Evolutionary conservation across 2,113 vertebrate species (phyloP).

Genomic region (Scalopus aquaticus): DNA sequence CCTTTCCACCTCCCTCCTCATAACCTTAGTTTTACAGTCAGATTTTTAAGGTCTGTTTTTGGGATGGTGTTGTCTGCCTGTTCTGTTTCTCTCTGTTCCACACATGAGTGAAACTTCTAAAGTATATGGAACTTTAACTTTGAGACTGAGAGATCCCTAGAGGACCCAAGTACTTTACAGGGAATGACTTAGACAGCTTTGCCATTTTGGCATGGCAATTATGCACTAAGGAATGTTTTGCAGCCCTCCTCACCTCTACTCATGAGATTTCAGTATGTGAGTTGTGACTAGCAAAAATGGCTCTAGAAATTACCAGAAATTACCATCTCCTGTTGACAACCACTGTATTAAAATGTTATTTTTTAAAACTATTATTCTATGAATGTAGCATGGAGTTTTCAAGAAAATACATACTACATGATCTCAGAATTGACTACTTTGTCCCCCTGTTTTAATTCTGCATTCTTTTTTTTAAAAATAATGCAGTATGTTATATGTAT

Average conservation of each 20-base stretch:
- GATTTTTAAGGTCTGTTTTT: too few species aligned
- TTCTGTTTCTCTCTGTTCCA: not conserved
- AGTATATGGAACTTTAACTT: not conserved
- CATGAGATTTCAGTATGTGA: not conserved
- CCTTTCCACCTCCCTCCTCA: too few species aligned
- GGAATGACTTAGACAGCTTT: fast-evolving
- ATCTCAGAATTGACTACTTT: not conserved
- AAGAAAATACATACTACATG: not conserved
- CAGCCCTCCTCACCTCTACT: not conserved
- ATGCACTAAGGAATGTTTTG: not conserved
- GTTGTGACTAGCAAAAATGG: not conserved
- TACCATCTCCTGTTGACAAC: not conserved
- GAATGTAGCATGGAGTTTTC: not conserved
- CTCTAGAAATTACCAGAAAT: not conserved
- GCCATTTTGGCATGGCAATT: not conserved
- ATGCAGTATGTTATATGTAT: too few species aligned
- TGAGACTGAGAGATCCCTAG: not conserved
- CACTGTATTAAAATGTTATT: not conserved
- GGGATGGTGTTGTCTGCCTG: too few species aligned
- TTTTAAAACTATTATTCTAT: not conserved
- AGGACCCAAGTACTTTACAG: not conserved
- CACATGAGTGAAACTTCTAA: not conserved
- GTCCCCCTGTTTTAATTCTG: too few species aligned
- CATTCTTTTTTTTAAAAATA: too few species aligned
- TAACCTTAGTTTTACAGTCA: too few species aligned